A percentile compares a stretch with the other conserved stretches of the same genome.
These are phyloP conservation scores for Danaus plexippus DNA, from an alignment of 1,140 invertebrate genomes.

Conservation along the genomic window DNA sequence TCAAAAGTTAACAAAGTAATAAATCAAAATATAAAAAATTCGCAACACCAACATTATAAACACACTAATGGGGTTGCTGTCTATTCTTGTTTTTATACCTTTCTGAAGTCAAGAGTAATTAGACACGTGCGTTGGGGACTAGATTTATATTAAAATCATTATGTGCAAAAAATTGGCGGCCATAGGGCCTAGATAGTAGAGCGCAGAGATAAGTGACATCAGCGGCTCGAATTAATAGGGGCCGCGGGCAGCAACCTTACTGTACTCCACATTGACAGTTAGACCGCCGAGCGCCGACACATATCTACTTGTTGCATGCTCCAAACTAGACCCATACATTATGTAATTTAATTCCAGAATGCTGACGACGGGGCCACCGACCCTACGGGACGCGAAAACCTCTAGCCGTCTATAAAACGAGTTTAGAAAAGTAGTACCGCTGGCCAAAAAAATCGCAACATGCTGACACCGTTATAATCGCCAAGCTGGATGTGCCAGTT, in stretches of 20 bases:
- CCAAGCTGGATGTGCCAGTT: slow-evolving; percentile 71
- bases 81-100: too few relatives aligned
- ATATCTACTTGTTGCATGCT: slow-evolving; percentile 73
- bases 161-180: slow-evolving; percentile 67
- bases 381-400: slow-evolving; percentile 70
- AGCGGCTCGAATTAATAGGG: slow-evolving; percentile 70
- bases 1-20: slow-evolving; percentile 12
- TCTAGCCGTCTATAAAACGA: slow-evolving; percentile 72
- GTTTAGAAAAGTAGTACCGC: slow-evolving; percentile 73
- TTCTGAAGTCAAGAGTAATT: slow-evolving; percentile 33
- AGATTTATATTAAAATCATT: slow-evolving; percentile 59
- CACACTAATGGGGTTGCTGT: too few relatives aligned
- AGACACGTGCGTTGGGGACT: slow-evolving; percentile 57
- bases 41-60: slow-evolving; percentile 14
- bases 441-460: slow-evolving; percentile 73
- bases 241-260: slow-evolving; percentile 68
- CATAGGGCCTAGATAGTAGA: slow-evolving; percentile 70
- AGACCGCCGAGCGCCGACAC: slow-evolving; percentile 69
- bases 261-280: slow-evolving; percentile 72
- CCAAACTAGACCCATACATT: slow-evolving; percentile 69
- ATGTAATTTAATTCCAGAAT: slow-evolving; percentile 72
- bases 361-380: slow-evolving; percentile 64
- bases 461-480: slow-evolving; percentile 73
- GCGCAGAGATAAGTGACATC: slow-evolving; percentile 69
- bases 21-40: slow-evolving; percentile 34